Conservation (phyloP, 2,113 vertebrate genomes). For the Erinaceus europaeus region DNA sequence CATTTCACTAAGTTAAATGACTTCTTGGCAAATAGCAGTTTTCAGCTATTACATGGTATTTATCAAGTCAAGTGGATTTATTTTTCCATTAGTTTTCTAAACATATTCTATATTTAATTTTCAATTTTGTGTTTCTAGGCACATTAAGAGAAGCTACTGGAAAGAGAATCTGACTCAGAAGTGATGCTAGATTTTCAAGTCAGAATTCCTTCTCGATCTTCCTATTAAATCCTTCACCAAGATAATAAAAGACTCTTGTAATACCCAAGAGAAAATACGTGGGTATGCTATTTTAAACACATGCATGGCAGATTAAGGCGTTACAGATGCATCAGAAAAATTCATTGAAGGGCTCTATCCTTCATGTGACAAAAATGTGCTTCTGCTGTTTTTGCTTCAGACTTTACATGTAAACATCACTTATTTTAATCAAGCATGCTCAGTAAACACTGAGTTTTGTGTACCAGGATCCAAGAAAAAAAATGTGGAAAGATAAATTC, state of each 20-base stretch:
- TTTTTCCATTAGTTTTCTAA: slow-evolving; percentile 69
- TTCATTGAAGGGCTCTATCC: slow-evolving; percentile 64
- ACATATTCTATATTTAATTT: slow-evolving; percentile 55
- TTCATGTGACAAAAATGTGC: slow-evolving; percentile 57
- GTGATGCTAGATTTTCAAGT: slow-evolving; percentile 52
- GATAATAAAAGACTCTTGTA: slow-evolving; percentile 57
- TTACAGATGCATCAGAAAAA: slow-evolving; percentile 62
- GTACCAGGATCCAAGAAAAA: slow-evolving; percentile 38
- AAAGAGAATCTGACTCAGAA: slow-evolving; percentile 47
- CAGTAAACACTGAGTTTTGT: slow-evolving; percentile 44
- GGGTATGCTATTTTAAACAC: slow-evolving; percentile 31
- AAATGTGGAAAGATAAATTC: slow-evolving; percentile 61
- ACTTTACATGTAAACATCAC: slow-evolving; percentile 25
- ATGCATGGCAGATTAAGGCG: slow-evolving; percentile 64
- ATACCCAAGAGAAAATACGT: slow-evolving; percentile 50
- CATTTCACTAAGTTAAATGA: slow-evolving; percentile 65
- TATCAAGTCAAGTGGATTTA: slow-evolving; percentile 67
- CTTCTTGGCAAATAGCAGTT: slow-evolving; percentile 58
- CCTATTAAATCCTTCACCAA: slow-evolving; percentile 59
- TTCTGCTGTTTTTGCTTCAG: neutral
- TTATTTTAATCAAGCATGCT: neutral
- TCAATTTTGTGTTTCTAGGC: neutral
- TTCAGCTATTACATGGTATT: slow-evolving; percentile 65
- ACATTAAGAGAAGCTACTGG: slow-evolving; percentile 1
- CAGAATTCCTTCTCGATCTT: slow-evolving; percentile 45